Evolutionary conservation across 1,140 invertebrate genomes (phyloP), one percentile per base, ranked within the genome.

Genomic region (Drosophila serrata): DNA sequence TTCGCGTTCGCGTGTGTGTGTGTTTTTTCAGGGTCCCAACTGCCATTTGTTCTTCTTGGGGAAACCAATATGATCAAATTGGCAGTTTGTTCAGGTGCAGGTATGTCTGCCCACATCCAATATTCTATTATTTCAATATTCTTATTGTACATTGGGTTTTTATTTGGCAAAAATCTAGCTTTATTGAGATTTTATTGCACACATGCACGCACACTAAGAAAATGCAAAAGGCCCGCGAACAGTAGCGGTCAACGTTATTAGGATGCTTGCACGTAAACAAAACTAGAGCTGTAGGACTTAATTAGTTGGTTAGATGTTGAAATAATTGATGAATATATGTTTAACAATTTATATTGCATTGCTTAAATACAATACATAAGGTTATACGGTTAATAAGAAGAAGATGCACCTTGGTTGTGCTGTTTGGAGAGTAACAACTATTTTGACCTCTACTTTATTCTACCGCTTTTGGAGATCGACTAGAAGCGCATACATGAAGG

Each of bases 51-150:
- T 65, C 74, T 62, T 3, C 4, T 2, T 73, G 69, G 75, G 59
- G 37, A 72, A 82, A 40, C 39, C 19, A 55, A 55, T 58, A 56
- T 39, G 61, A 62, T 48, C 24, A 24, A 24, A 24, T 24, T 24
- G 24, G 24, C 24, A 24, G 24, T 24, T 24, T 24, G 24, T 24
- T 3, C 2, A 24, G 24, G 24, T 4, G 24, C 24, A 24, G 24
- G 24, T 24, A 24, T 24, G 24, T 24, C 24, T 24, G 24, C 24
- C 17, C 17, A 53, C 7, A 61, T 37, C 37, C 40, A 17, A 56
- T 74, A 59, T 53, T 51, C 45, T 19, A 43, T 74, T 74, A 53
- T 75, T 75, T 73, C 57, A 74, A 75, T 62, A 72, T 58, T 75
- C 45, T 24, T 13, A 55, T 43, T 61, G 37, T 35, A 27, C 19